Conservation (phyloP, 2,113 vertebrate species). For the Bubo blakistoni region DNA sequence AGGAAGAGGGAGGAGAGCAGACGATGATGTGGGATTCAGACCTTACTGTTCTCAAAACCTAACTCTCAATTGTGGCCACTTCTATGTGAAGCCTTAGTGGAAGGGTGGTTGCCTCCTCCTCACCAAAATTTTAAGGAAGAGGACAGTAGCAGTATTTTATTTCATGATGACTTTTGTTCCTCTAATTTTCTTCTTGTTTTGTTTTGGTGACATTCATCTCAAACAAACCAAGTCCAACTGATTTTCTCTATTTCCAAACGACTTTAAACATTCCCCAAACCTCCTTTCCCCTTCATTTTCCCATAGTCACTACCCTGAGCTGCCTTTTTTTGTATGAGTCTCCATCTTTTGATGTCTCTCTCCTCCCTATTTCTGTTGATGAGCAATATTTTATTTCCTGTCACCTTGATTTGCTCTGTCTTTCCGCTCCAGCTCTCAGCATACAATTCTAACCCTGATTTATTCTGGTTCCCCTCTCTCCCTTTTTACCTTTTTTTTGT, state of each 20-base stretch:
- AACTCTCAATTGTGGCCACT: background rate
- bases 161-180: background rate
- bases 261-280: background rate
- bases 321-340: background rate
- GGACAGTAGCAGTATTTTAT: background rate
- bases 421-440: background rate
- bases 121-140: background rate
- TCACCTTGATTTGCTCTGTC: constrained; percentile 27
- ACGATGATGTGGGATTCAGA: background rate
- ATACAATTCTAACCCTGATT: background rate
- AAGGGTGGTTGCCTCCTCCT: background rate
- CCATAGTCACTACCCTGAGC: background rate
- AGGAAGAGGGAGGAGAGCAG: background rate
- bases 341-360: background rate
- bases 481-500: background rate
- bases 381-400: constrained; percentile 28
- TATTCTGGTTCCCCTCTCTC: background rate
- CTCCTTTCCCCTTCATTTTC: background rate
- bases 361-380: constrained; percentile 1
- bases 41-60: background rate
- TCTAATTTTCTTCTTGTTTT: background rate
- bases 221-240: background rate
- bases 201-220: background rate
- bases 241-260: background rate
- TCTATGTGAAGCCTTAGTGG: background rate